Evolutionary conservation across 2,113 vertebrate species (phyloP).

Genomic region (Barnardius zonarius): DNA sequence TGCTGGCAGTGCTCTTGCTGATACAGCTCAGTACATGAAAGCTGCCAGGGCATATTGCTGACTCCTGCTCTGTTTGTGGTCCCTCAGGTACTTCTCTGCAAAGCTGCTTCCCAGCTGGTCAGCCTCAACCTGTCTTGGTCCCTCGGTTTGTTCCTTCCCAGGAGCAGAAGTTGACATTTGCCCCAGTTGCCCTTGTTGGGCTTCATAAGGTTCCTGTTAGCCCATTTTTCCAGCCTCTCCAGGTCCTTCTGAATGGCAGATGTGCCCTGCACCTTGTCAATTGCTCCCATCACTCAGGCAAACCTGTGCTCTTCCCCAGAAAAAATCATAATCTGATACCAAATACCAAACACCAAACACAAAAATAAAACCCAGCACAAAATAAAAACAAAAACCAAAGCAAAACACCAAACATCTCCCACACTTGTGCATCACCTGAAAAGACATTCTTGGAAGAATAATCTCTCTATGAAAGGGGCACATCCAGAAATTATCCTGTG

Average conservation of each 20-base stretch:
- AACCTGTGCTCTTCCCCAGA: neutral
- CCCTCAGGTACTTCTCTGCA: neutral
- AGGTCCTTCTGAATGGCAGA: neutral
- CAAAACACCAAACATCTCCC: neutral
- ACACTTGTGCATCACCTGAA: neutral
- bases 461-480: neutral
- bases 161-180: neutral
- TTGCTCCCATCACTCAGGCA: fast-evolving
- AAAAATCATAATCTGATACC: neutral
- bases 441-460: neutral
- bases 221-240: neutral
- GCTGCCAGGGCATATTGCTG: neutral
- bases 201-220: neutral
- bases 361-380: neutral
- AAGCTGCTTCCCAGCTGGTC: neutral
- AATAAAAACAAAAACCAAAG: neutral
- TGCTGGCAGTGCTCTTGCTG: neutral
- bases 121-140: neutral
- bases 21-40: neutral
- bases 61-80: neutral
- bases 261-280: neutral
- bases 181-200: neutral
- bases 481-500: neutral
- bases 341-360: neutral
- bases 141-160: neutral